phyloP scores from a whole-genome alignment of 2,113 vertebrate genomes.

The Corythaixoides concolor region DNA sequence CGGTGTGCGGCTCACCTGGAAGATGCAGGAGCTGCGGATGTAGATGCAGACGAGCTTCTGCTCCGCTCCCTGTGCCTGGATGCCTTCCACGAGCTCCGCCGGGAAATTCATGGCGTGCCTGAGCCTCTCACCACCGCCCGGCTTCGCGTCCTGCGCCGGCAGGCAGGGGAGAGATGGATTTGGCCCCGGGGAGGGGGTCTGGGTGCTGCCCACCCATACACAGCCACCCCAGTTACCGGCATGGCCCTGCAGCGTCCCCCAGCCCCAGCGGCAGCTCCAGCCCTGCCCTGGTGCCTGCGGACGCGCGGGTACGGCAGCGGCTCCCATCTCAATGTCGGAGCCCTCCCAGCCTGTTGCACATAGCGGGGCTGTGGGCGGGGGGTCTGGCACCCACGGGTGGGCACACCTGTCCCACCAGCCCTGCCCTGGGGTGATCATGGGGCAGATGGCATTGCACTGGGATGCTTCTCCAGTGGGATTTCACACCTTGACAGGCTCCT shows the following conservation, averaged over 20 bases:
- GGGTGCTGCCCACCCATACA: neutral
- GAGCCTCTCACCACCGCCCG: fast-evolving
- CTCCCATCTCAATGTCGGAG: fast-evolving
- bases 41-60: neutral
- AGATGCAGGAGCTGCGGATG: neutral
- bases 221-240: neutral
- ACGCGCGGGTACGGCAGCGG: fast-evolving
- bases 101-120: neutral
- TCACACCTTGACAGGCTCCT: neutral
- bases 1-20: neutral
- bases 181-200: neutral
- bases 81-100: neutral
- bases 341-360: neutral
- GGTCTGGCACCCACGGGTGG: neutral
- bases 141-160: fast-evolving
- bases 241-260: fast-evolving
- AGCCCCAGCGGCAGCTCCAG: neutral
- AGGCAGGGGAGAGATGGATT: neutral
- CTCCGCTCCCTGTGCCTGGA: fast-evolving
- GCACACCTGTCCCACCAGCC: neutral
- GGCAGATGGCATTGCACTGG: fast-evolving
- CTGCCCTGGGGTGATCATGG: fast-evolving
- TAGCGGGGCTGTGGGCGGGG: fast-evolving
- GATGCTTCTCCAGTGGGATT: neutral
- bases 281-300: fast-evolving